Evolutionary conservation across 2,888 invertebrate genomes (phyloP).

Genomic region (Xanthia togata): DNA sequence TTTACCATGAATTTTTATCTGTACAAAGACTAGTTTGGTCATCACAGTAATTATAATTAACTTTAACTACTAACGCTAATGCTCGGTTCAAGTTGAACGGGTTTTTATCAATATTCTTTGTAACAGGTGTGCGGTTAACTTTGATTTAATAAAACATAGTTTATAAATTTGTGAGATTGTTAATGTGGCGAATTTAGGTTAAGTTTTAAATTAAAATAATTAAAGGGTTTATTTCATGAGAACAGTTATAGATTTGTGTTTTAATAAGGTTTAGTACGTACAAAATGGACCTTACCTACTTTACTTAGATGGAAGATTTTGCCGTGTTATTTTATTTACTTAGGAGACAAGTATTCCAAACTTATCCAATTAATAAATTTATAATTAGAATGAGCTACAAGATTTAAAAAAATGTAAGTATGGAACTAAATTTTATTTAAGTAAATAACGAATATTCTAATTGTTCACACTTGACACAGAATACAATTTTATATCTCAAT

Average conservation of each 20-base stretch:
- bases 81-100: constrained; percentile 37
- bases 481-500: background rate
- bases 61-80: constrained; percentile 22
- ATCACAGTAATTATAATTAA: constrained; percentile 37
- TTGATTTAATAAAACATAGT: constrained; percentile 20
- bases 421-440: background rate
- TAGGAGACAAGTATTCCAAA: no score
- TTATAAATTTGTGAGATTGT: constrained; percentile 29
- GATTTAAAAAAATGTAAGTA: background rate
- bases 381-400: no score
- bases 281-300: background rate
- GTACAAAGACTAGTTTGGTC: constrained; percentile 43
- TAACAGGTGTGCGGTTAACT: constrained; percentile 42
- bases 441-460: background rate
- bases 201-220: constrained; percentile 4
- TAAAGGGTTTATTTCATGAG: constrained; percentile 19
- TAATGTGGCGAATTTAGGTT: constrained; percentile 45
- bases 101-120: constrained; percentile 34
- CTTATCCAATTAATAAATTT: no score
- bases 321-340: no score
- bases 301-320: background rate
- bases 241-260: constrained; percentile 39
- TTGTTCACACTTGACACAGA: constrained; percentile 11
- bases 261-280: constrained; percentile 17
- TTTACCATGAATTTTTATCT: constrained; percentile 27